phyloP scores from a whole-genome alignment of 2,888 invertebrate genomes.

The Copidosoma aretas region DNA sequence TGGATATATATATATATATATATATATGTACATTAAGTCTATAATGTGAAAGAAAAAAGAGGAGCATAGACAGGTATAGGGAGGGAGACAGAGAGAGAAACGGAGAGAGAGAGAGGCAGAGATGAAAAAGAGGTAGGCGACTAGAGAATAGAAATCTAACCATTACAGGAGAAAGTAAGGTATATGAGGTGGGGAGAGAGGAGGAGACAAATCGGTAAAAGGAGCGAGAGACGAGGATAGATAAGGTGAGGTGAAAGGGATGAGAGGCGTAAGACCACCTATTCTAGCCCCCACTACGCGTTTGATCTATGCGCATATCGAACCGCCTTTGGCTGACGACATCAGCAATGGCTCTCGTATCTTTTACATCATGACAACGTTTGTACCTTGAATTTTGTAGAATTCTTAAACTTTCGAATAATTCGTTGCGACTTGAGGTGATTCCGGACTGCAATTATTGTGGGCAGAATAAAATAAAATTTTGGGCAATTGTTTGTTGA shows the following conservation, averaged over 20 bases:
- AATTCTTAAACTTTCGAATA: too few species aligned
- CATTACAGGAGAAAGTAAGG: background rate
- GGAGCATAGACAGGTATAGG: constrained; percentile 35
- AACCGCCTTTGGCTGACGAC: too few species aligned
- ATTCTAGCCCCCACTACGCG: constrained; percentile 35
- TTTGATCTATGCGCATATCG: too few species aligned
- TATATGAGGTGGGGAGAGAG: background rate
- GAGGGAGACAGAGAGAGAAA: constrained; percentile 17
- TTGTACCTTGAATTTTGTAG: too few species aligned
- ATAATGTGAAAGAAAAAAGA: constrained; percentile 12
- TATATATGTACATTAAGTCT: too few species aligned
- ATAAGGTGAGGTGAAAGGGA: constrained; percentile 5
- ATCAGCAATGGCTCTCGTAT: too few species aligned
- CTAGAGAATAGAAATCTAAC: constrained; percentile 10
- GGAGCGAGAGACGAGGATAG: constrained; percentile 6
- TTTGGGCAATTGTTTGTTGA: too few species aligned
- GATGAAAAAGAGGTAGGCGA: background rate
- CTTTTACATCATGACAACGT: too few species aligned
- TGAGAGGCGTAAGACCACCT: constrained; percentile 21
- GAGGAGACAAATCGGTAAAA: background rate
- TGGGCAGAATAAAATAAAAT: too few species aligned
- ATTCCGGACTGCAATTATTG: too few species aligned
- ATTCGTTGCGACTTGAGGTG: too few species aligned
- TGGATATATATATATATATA: too few species aligned
- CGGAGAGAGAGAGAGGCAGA: constrained; percentile 13